These are phyloP conservation scores for mouse (Mus musculus) DNA, from an alignment of 2,113 vertebrate species.

Conservation along the genomic window DNA sequence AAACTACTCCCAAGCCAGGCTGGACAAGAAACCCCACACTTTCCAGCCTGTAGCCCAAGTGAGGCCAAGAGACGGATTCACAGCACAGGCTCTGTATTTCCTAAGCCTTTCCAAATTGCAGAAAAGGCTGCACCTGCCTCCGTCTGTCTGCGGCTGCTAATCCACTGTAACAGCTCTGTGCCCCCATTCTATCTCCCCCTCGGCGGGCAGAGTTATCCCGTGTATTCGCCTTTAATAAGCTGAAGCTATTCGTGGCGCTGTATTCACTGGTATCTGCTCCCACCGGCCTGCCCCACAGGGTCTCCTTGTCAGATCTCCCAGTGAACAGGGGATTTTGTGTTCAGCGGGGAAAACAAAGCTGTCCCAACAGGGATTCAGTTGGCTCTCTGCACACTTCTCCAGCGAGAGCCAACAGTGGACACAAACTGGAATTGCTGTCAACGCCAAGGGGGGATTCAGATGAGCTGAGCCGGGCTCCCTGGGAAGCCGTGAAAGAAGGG, in stretches of 20 bases:
- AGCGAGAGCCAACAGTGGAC: slow-evolving; percentile 64
- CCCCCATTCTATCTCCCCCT: slow-evolving; percentile 61
- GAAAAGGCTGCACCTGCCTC: slow-evolving; percentile 75
- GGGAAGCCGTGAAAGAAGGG: slow-evolving; percentile 17
- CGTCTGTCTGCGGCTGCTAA: slow-evolving; percentile 66
- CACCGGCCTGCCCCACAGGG: slow-evolving; percentile 70
- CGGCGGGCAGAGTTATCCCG: slow-evolving; percentile 62
- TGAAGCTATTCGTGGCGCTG: slow-evolving; percentile 38
- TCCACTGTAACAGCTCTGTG: slow-evolving; percentile 68
- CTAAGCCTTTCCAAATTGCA: slow-evolving; percentile 70
- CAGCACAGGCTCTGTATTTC: slow-evolving; percentile 56
- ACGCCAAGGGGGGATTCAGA: slow-evolving; percentile 30
- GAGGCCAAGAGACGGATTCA: slow-evolving; percentile 68
- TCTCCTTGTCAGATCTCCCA: slow-evolving; percentile 72
- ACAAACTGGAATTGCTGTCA: slow-evolving; percentile 15
- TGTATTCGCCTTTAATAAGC: slow-evolving; percentile 73
- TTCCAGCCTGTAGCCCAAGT: slow-evolving; percentile 47
- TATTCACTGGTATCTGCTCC: slow-evolving; percentile 72
- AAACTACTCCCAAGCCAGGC: slow-evolving; percentile 18
- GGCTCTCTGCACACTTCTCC: slow-evolving; percentile 59
- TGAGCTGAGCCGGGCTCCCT: slow-evolving; percentile 18
- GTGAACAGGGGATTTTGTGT: slow-evolving; percentile 81
- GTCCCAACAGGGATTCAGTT: slow-evolving; percentile 73
- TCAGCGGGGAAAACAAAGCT: slow-evolving; percentile 77
- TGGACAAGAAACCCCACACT: slow-evolving; percentile 64